These are phyloP conservation scores for Agrotis puta DNA, from an alignment of 2,888 invertebrate genomes.

Conservation along the genomic window DNA sequence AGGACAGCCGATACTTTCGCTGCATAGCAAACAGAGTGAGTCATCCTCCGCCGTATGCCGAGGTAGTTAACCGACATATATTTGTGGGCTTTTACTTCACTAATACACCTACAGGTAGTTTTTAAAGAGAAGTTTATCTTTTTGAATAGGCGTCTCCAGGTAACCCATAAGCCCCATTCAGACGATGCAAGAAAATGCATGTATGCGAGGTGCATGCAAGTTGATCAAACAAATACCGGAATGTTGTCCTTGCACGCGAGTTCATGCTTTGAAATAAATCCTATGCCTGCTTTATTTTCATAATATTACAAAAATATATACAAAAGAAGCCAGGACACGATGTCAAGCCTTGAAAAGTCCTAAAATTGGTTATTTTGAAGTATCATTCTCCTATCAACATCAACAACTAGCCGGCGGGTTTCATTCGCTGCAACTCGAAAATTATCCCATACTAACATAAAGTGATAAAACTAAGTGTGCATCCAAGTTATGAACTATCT, in stretches of 20 bases:
- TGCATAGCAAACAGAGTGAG: slow-evolving; percentile 74
- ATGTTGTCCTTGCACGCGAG: too few species aligned
- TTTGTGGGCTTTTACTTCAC: slow-evolving; percentile 12
- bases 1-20: slow-evolving; percentile 69
- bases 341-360: neutral
- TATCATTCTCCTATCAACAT: too few species aligned
- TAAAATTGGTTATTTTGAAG: too few species aligned
- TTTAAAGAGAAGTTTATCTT: slow-evolving; percentile 6
- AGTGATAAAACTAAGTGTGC: too few species aligned
- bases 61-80: slow-evolving; percentile 29
- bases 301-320: neutral
- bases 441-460: too few species aligned
- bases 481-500: too few species aligned
- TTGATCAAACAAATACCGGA: too few species aligned
- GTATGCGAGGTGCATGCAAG: too few species aligned
- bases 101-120: slow-evolving; percentile 29
- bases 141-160: neutral
- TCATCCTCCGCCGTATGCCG: slow-evolving; percentile 63
- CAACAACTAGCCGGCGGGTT: too few species aligned
- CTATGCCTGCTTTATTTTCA: slow-evolving; percentile 11
- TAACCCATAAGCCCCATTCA: neutral
- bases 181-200: too few species aligned
- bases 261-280: too few species aligned
- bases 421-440: too few species aligned
- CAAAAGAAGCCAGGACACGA: neutral